These are phyloP conservation scores for Gymnocheta viridis DNA, from an alignment of 2,888 invertebrate species.

Conservation along the genomic window DNA sequence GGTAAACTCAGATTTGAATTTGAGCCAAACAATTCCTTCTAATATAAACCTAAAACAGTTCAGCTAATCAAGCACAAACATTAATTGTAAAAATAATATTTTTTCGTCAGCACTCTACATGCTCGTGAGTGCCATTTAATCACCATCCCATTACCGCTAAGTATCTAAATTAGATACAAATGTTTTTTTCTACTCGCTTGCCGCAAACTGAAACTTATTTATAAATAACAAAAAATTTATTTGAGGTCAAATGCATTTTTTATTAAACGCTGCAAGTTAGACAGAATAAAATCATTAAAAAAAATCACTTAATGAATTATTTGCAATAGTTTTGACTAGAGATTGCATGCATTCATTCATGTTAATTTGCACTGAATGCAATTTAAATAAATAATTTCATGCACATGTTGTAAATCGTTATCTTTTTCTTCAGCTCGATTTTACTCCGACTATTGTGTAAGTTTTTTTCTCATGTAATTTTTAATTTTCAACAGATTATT, in stretches of 20 bases:
- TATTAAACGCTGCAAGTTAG: slow-evolving; percentile 4
- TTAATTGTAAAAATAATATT: too few species aligned
- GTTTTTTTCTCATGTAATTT: slow-evolving; percentile 56
- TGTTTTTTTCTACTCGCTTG: neutral
- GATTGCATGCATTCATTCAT: neutral
- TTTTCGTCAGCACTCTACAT: too few species aligned
- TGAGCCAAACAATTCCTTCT: too few species aligned
- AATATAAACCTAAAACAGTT: too few species aligned
- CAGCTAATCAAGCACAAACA: too few species aligned
- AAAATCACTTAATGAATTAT: slow-evolving; percentile 34
- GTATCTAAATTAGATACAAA: neutral
- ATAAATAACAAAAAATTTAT: neutral
- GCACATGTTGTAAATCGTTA: slow-evolving; percentile 49
- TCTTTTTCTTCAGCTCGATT: slow-evolving; percentile 5
- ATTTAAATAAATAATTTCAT: slow-evolving; percentile 59
- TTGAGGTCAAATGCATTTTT: slow-evolving; percentile 10
- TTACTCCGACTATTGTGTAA: slow-evolving; percentile 27
- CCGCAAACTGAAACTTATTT: neutral
- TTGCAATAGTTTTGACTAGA: slow-evolving; percentile 19
- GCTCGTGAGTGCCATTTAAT: too few species aligned
- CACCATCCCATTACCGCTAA: too few species aligned
- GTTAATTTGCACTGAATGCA: slow-evolving; percentile 44
- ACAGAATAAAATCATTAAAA: slow-evolving; percentile 4
- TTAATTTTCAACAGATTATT: slow-evolving; percentile 63
- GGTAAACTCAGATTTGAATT: too few species aligned